Evolutionary conservation across 1,140 invertebrate genomes (phyloP), one percentile per base, ranked within the genome.

Genomic region (Condylostylus longicornis): DNA sequence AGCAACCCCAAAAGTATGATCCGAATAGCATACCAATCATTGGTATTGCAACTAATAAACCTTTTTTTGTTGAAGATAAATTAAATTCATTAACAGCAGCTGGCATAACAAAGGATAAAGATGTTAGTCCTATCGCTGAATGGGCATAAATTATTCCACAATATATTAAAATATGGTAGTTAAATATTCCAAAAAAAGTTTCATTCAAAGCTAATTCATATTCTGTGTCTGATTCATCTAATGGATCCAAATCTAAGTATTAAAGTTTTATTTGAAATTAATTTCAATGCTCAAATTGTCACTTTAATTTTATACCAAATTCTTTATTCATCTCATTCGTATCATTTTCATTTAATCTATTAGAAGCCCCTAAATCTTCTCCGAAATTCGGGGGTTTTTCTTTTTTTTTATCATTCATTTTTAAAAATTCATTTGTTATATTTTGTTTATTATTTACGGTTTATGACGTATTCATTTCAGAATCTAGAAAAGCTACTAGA

Each of bases 1-100:
- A 63, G 42, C 76, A 82, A 20, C 82, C 82, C 82, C 82, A 87
- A 53, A 86, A 75, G 61, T 83, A 84, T 6, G 81, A 84, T n/a
- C 82, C 82, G 38, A 85, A 62, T 34, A 87, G 74, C 82, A 88
- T 86, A 42, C 83, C 83, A 42, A 79, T 61, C 73, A 79, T 77
- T 47, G 76, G 75, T n/a, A 74, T 67, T n/a, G 77, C 76, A 4
- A 74, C 77, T 3, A 81, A 63, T 67, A 73, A 74, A 18, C 77
- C 77, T 50, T 79, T 79, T 45, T 77, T 68, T 0, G 66, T 61
- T 1, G 76, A 79, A 8, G 72, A 71, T 74, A 81, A 78, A 35
- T 68, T 54, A 48, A 79, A 72, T 48, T 81, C 77, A 64, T 76
- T 79, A 60, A 73, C 73, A 6, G 77, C 77, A 2, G 77, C 70